Evolutionary conservation across 2,888 invertebrate genomes (phyloP), one percentile per base, ranked within the genome.

Genomic region (Melieria picta): DNA sequence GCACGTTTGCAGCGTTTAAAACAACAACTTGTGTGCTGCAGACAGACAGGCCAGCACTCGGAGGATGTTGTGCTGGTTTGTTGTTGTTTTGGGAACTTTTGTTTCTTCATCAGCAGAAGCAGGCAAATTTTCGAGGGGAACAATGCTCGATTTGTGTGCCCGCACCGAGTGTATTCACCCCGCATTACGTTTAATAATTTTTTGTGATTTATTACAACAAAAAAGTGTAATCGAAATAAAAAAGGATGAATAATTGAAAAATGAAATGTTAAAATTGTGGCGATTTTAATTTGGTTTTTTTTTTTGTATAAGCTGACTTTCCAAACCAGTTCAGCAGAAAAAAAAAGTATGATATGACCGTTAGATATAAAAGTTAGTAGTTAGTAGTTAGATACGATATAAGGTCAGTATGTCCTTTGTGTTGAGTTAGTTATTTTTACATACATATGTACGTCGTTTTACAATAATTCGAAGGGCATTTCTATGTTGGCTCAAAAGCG

Each of bases 101-200:
- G 45, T 57, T 43, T 43, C 7, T 16, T 11, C 46, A n/a, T 43
- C 16, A 46, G 48, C 45, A 57, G 55, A 63, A 63, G 11, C 55
- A 63, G 43, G 45, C 43, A 63, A 60, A 57, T 13, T 11, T 71
- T 42, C 42, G 48, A 65, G 57, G 58, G 58, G 47, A 66, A 70
- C 50, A 64, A 55, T 5, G 10, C 45, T 69, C 4, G n/a, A 7
- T 43, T 42, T 42, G 64, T 50, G 48, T 16, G 5, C 63, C 47
- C 43, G n/a, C 50, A 46, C 3, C 13, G 13, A 65, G 69, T 55
- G 71, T 72, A 70, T 71, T 63, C 64, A 66, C 65, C 66, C 73
- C 74, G 79, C 71, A 75, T 77, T 79, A 78, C 80, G 77, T 78
- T 77, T 81, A 75, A 76, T 77, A 78, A 80, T 78, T 77, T 78